Evolutionary conservation across 2,113 vertebrate species (phyloP), one percentile per base, ranked within the genome.

Genomic region (Corythoichthys intestinalis): DNA sequence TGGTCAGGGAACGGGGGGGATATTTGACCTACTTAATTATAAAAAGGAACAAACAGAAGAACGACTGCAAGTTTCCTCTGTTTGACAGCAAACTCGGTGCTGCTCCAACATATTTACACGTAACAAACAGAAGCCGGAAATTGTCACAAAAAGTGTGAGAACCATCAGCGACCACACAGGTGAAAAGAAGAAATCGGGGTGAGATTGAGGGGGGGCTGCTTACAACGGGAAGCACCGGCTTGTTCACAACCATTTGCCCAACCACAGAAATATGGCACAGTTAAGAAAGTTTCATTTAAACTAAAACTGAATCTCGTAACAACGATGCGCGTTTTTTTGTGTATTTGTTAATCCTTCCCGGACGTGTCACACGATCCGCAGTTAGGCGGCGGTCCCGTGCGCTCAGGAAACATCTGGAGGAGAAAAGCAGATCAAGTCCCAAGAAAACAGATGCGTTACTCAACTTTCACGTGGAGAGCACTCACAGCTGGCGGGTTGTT

Each of bases 401-500:
- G 94, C 93, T 98, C 96, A 98, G 94, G 96, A 98, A 89, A 98
- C 96, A 86, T 98, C 91, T 92, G 88, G 73, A 73, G 77, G 54
- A 66, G 71, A 65, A 53, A 75, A 49, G 62, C 57, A 73, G 76
- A 74, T 66, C 52, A 77, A 70, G 28, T 73, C 28, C 20, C 20
- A 28, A 81, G 49, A 83, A 72, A 79, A 9, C 74, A 81, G 75
- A 77, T 53, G n/a, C 65, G 48, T 73, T 67, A 70, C 38, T 72
- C 11, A 68, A 73, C 9, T 62, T 14, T 67, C 3, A 47, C 48
- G 50, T 15, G 0, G 2, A 53, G 10, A 37, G 1, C 41, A 96
- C 97, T 95, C 87, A 99, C 96, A 99, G 91, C 97, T 99, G 77
- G 97, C 96, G 84, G 97, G 96, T 92, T 98, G 97, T 92, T 98